Percentiles rank a stretch among this genome's conserved stretches.
These are phyloP conservation scores for Parazoanthus atlanticus DNA, from an alignment of 92 coral and sea anemone species.

Conservation along the genomic window DNA sequence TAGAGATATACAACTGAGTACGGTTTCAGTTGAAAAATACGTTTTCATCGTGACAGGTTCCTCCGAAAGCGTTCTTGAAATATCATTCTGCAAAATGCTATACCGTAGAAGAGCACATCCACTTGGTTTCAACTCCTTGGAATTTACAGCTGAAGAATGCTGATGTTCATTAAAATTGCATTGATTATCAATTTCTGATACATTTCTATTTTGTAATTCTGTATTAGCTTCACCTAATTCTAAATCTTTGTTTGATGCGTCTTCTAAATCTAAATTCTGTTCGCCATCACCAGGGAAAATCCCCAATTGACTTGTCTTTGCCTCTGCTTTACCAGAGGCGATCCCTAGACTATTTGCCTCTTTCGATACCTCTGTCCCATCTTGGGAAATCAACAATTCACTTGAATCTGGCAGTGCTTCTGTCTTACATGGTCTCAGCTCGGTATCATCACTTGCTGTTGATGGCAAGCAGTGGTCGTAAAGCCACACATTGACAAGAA, in stretches of 20 bases:
- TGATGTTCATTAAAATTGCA: neutral
- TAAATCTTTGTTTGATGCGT: slow-evolving; percentile 7
- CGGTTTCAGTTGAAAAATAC: slow-evolving; percentile 46
- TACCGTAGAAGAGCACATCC: slow-evolving; percentile 48
- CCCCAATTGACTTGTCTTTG: slow-evolving; percentile 1
- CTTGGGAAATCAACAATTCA: neutral
- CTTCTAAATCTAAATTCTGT: neutral
- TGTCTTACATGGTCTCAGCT: neutral
- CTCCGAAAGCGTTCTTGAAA: slow-evolving; percentile 47
- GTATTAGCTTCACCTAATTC: neutral
- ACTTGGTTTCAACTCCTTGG: neutral
- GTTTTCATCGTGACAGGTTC: slow-evolving; percentile 47
- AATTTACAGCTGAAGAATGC: neutral
- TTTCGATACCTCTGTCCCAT: neutral
- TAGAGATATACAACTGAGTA: slow-evolving; percentile 58
- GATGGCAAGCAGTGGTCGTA: slow-evolving; percentile 12
- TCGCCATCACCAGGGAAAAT: neutral
- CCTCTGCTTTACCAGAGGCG: neutral
- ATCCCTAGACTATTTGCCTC: neutral
- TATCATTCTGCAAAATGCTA: slow-evolving; percentile 26
- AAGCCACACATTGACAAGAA: slow-evolving; percentile 67
- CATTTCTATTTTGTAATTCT: neutral
- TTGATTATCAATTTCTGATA: neutral
- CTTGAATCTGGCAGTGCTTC: neutral
- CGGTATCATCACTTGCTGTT: neutral